These are phyloP conservation scores for Lepus americanus DNA, from an alignment of 2,113 vertebrate species.

Conservation along the genomic window DNA sequence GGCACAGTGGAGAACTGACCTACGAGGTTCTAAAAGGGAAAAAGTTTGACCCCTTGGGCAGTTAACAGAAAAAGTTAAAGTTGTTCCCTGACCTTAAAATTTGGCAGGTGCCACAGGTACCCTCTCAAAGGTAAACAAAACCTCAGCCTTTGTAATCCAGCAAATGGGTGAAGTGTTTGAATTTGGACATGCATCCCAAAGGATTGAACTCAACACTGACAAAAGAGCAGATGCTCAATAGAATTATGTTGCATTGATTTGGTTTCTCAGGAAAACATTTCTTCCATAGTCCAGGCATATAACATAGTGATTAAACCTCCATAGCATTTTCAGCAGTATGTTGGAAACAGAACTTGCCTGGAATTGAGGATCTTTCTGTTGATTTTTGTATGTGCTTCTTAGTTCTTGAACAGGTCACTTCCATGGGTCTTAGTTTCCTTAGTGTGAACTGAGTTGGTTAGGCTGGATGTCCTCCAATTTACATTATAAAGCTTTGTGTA, in stretches of 20 bases:
- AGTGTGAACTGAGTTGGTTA: background rate
- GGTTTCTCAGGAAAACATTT: constrained; percentile 8
- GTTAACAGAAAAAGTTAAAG: constrained; percentile 29
- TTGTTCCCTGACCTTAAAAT: constrained; percentile 11
- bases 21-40: background rate
- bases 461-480: background rate
- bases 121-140: background rate
- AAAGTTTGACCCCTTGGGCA: background rate
- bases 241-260: background rate
- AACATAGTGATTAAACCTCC: background rate
- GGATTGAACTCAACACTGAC: background rate
- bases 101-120: background rate
- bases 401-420: background rate
- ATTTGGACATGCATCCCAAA: background rate
- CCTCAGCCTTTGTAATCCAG: constrained; percentile 13
- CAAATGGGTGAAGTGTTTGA: background rate
- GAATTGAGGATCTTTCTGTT: background rate
- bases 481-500: background rate
- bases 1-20: background rate
- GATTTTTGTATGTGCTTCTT: background rate
- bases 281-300: background rate
- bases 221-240: constrained; percentile 20
- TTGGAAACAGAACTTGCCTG: background rate
- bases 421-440: background rate
- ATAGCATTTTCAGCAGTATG: background rate